These are phyloP conservation scores for Drosophila lutescens DNA, from an alignment of 2,888 invertebrate genomes.

Conservation along the genomic window DNA sequence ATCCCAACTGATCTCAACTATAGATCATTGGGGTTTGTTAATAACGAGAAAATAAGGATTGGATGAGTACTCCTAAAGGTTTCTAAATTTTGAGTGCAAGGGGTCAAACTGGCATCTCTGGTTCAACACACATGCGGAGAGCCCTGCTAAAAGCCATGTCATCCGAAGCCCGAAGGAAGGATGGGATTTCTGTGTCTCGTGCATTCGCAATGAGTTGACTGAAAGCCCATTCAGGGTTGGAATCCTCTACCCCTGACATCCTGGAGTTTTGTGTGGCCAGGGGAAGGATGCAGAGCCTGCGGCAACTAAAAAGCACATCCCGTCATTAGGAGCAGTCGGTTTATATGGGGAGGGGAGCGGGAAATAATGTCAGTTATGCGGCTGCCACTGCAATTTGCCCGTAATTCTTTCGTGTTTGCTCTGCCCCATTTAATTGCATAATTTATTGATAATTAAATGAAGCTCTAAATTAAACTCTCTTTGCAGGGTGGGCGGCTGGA, in stretches of 20 bases:
- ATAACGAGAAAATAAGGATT: no score
- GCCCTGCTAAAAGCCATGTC: slow-evolving; percentile 41
- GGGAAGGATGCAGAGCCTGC: slow-evolving; percentile 22
- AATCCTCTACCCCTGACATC: neutral
- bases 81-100: neutral
- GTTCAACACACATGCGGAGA: slow-evolving; percentile 26
- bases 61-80: neutral
- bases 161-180: slow-evolving; percentile 44
- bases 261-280: slow-evolving; percentile 7
- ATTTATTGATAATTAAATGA: slow-evolving; percentile 76
- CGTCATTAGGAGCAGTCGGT: slow-evolving; percentile 44
- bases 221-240: slow-evolving; percentile 32
- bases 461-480: slow-evolving; percentile 36
- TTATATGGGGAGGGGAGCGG: neutral
- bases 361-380: slow-evolving; percentile 25
- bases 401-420: slow-evolving; percentile 22
- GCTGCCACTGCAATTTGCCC: slow-evolving; percentile 28
- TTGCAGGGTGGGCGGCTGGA: slow-evolving; percentile 19
- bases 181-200: slow-evolving; percentile 24
- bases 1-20: no score
- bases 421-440: slow-evolving; percentile 66
- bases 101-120: slow-evolving; percentile 14
- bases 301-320: slow-evolving; percentile 63
- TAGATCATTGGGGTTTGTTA: no score
- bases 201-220: slow-evolving; percentile 39